These are phyloP conservation scores for Atherinomorus stipes DNA, from an alignment of 2,113 vertebrate species.

Conservation along the genomic window DNA sequence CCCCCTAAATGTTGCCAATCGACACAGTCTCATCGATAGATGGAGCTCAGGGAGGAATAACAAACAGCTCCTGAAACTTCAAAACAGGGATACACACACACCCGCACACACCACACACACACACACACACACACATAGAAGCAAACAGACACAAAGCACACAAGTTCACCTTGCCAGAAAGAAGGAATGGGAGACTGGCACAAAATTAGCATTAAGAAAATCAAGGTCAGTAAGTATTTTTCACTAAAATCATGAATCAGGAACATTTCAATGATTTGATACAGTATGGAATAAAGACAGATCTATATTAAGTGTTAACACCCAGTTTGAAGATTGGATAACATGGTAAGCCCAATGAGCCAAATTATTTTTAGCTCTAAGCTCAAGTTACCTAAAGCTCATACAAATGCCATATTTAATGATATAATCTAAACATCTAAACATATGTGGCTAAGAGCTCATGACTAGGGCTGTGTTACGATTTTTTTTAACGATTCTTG, in stretches of 20 bases:
- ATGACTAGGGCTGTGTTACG: too few species aligned
- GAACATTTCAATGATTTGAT: neutral
- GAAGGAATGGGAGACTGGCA: slow-evolving; percentile 15
- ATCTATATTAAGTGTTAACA: slow-evolving; percentile 18
- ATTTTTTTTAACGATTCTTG: too few species aligned
- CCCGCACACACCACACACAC: neutral
- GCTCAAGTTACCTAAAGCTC: slow-evolving; percentile 12
- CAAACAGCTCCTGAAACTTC: slow-evolving; percentile 32
- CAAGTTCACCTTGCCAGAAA: slow-evolving; percentile 30
- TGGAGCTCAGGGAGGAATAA: slow-evolving; percentile 36
- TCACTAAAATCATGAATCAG: slow-evolving; percentile 26
- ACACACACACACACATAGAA: neutral
- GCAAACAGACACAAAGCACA: slow-evolving; percentile 15
- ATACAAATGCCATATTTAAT: slow-evolving; percentile 14
- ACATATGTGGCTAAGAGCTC: slow-evolving; percentile 9
- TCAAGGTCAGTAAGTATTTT: slow-evolving; percentile 38
- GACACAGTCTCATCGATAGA: slow-evolving; percentile 32
- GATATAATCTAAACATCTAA: slow-evolving; percentile 23
- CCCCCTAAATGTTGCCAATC: slow-evolving; percentile 19
- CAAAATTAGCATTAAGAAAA: slow-evolving; percentile 26
- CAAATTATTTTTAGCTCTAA: slow-evolving; percentile 36
- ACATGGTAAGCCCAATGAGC: neutral
- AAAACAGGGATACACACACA: slow-evolving; percentile 1
- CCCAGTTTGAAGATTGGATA: slow-evolving; percentile 34
- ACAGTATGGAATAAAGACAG: neutral